Percentiles rank a stretch among this genome's conserved stretches.
phyloP scores from a whole-genome alignment of 2,888 invertebrate genomes.

The Eubasilissa splendida region DNA sequence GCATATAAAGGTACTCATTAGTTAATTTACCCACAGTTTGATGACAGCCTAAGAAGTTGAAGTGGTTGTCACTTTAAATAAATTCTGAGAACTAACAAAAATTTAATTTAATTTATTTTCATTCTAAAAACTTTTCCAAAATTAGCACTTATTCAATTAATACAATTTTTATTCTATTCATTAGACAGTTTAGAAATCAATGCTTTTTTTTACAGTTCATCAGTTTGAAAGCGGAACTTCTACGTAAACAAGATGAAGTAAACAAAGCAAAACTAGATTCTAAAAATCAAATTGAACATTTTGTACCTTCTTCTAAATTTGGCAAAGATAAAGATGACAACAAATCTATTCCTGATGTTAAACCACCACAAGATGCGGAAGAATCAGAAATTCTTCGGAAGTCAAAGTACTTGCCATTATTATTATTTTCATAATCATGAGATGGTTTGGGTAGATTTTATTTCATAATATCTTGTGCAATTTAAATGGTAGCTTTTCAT shows the following conservation, averaged over 20 bases:
- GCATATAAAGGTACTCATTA: no score
- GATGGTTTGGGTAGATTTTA: no score
- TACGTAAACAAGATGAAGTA: slow-evolving; percentile 89
- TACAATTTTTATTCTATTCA: no score
- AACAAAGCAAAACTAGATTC: slow-evolving; percentile 75
- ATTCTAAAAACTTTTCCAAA: not conserved
- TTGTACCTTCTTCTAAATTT: slow-evolving; percentile 67
- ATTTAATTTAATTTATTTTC: not conserved
- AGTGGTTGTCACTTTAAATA: slow-evolving; percentile 3
- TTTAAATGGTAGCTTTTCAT: no score
- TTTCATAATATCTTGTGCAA: no score
- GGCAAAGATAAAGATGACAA: slow-evolving; percentile 64
- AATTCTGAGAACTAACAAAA: not conserved
- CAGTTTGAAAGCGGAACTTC: slow-evolving; percentile 91
- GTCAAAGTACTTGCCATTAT: slow-evolving; percentile 64
- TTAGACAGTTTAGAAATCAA: not conserved
- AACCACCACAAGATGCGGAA: slow-evolving; percentile 62
- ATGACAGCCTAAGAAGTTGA: no score
- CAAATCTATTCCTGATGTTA: slow-evolving; percentile 67
- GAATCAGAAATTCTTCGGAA: slow-evolving; percentile 64
- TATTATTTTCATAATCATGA: no score
- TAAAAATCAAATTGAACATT: slow-evolving; percentile 71
- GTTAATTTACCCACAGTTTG: no score
- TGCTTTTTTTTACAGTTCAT: slow-evolving; percentile 71
- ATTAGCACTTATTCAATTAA: no score